Evolutionary conservation across 2,888 invertebrate genomes (phyloP).

Genomic region (Conus canariensis): DNA sequence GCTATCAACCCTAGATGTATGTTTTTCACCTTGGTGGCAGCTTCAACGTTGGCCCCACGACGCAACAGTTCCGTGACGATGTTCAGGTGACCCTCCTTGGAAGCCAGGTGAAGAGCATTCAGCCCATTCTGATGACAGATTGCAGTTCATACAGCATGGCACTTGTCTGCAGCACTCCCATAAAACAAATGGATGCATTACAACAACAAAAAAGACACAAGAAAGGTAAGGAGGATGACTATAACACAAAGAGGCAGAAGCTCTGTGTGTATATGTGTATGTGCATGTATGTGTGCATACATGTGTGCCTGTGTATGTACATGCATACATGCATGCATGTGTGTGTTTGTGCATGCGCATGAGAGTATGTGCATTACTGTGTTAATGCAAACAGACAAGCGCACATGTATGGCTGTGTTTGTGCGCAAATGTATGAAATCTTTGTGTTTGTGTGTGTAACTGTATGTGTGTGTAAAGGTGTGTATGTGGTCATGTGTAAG

Average conservation of each 20-base stretch:
- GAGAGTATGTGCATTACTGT: neutral
- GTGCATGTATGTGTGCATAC: neutral
- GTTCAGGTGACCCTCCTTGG: constrained; percentile 98
- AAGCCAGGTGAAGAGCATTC: constrained; percentile 98
- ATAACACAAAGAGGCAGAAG: neutral
- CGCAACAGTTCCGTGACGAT: constrained; percentile 95
- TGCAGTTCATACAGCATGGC: neutral
- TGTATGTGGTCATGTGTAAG: neutral
- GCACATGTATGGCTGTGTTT: neutral
- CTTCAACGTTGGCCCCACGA: constrained; percentile 96
- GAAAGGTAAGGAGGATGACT: neutral
- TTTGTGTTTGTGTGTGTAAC: constrained; percentile 2
- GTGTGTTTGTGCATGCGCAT: neutral
- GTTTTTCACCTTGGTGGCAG: constrained; percentile 89
- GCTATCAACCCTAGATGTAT: too few relatives aligned
- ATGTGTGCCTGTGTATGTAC: neutral
- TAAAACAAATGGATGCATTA: too few relatives aligned
- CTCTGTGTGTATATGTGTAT: neutral
- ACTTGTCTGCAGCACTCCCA: neutral
- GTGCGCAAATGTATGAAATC: neutral
- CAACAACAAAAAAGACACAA: neutral
- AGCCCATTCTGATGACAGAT: constrained; percentile 90
- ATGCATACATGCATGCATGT: neutral
- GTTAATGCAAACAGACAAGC: neutral
- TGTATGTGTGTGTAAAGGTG: neutral